Conservation (phyloP, 2,113 vertebrate species). For the Melanotaenia duboulayi region DNA sequence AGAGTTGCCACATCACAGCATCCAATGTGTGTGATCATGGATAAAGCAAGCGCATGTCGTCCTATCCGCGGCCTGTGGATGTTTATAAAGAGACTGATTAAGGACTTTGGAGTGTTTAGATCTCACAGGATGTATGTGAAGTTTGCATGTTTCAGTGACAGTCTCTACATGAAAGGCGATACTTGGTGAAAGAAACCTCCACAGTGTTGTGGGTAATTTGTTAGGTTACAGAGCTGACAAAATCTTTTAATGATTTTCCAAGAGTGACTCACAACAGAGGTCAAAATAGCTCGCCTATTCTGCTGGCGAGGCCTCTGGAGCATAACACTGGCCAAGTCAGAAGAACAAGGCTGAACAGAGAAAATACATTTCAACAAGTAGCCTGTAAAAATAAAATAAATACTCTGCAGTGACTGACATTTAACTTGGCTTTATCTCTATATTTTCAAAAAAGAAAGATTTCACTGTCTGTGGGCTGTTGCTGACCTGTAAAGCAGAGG, state of each 20-base stretch:
- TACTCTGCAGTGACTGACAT: not conserved
- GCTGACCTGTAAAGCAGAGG: conserved; percentile 1
- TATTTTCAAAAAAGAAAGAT: not conserved
- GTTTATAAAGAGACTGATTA: conserved; percentile 76
- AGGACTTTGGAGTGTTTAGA: conserved; percentile 73
- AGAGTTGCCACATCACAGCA: conserved; percentile 55
- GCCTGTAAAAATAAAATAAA: not conserved
- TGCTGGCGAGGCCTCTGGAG: conserved; percentile 8
- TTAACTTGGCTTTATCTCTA: not conserved
- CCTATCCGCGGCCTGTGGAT: conserved; percentile 48
- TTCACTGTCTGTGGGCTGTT: not conserved
- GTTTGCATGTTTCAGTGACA: conserved; percentile 72
- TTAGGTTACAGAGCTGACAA: conserved; percentile 55
- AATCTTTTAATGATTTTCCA: conserved; percentile 73
- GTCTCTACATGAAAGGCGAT: conserved; percentile 71
- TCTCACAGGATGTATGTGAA: conserved; percentile 74
- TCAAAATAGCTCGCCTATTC: not conserved
- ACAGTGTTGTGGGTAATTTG: conserved; percentile 51
- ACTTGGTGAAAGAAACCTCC: conserved; percentile 36
- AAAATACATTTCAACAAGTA: not conserved
- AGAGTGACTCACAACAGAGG: conserved; percentile 21
- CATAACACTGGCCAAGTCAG: not conserved
- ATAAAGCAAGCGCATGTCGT: conserved; percentile 38
- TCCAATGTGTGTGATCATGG: conserved; percentile 33
- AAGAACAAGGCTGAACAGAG: not conserved